Evolutionary conservation across 2,797 vertebrate genomes (phyloP).

Genomic region (Xenops minutus): DNA sequence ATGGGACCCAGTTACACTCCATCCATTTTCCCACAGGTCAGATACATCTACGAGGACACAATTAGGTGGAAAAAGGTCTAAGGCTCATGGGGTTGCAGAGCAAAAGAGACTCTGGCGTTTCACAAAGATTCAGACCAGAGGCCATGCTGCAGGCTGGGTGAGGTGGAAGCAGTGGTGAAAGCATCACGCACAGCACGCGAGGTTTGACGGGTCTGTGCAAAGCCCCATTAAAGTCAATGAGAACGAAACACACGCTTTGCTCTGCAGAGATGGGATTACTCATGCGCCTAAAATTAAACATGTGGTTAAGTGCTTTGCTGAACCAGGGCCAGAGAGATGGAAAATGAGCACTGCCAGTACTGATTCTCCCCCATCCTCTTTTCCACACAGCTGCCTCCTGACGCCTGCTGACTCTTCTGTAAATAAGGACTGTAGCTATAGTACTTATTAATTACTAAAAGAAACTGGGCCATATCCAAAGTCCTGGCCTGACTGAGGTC

Average conservation of each 20-base stretch:
- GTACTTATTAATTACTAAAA: constrained; percentile 54
- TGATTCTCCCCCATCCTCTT: constrained; percentile 36
- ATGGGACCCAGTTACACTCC: neutral
- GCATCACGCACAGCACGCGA: neutral
- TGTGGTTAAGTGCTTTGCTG: constrained; percentile 68
- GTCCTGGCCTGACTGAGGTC: neutral
- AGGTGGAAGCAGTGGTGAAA: neutral
- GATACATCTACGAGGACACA: neutral
- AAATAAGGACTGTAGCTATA: constrained; percentile 49
- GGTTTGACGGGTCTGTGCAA: neutral
- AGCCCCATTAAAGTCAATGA: constrained; percentile 31
- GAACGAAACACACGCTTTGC: constrained; percentile 6
- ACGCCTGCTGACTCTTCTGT: constrained; percentile 60
- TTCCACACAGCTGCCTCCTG: constrained; percentile 60
- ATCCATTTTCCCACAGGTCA: neutral
- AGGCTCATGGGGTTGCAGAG: neutral
- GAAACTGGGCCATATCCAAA: neutral
- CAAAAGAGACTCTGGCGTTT: neutral
- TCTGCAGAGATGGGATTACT: constrained; percentile 58
- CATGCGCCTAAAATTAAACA: constrained; percentile 67
- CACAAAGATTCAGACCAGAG: neutral
- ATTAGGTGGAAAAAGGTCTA: neutral
- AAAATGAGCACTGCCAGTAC: constrained; percentile 61
- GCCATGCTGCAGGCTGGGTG: neutral
- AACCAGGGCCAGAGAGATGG: constrained; percentile 59